A percentile compares a stretch with the other conserved stretches of the same genome.
phyloP scores from a whole-genome alignment of 2,888 invertebrate species.

The Tanytarsus gracilentus region DNA sequence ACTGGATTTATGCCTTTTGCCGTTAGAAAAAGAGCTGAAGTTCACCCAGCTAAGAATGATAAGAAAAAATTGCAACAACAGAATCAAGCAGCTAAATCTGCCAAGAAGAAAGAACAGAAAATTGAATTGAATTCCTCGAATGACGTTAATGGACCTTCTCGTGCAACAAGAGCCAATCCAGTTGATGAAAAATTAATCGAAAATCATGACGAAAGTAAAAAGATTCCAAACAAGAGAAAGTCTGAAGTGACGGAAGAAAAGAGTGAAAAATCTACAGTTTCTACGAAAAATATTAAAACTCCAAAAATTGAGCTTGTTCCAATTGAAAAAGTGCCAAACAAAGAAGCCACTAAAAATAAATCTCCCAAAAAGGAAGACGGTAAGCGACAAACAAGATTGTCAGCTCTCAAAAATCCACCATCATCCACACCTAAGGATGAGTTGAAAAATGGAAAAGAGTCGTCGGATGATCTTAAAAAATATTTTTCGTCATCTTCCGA shows the following conservation, averaged over 20 bases:
- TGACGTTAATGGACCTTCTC: conserved; percentile 1
- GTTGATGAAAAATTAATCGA: neutral
- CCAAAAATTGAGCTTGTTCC: neutral
- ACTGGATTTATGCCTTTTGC: conserved; percentile 46
- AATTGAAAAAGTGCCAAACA: conserved; percentile 7
- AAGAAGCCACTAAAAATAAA: conserved; percentile 34
- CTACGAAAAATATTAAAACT: neutral
- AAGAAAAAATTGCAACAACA: conserved; percentile 15
- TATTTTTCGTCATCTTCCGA: conserved; percentile 45
- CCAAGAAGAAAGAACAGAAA: neutral
- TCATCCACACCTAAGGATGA: neutral
- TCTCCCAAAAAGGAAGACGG: conserved; percentile 32
- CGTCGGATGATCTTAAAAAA: conserved; percentile 18
- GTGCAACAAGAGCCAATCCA: conserved; percentile 11
- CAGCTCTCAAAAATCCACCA: conserved; percentile 27
- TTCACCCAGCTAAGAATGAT: conserved; percentile 34
- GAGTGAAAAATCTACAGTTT: neutral
- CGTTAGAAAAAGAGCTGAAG: conserved; percentile 50
- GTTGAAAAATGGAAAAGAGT: neutral
- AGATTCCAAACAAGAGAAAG: conserved; percentile 8
- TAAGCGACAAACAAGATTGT: conserved; percentile 30
- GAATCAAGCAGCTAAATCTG: neutral
- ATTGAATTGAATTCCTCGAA: no score
- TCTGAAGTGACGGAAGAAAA: neutral
- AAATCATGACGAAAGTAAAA: neutral